Evolutionary conservation across 2,888 invertebrate species (phyloP).

Genomic region (Drosophila antonietae): DNA sequence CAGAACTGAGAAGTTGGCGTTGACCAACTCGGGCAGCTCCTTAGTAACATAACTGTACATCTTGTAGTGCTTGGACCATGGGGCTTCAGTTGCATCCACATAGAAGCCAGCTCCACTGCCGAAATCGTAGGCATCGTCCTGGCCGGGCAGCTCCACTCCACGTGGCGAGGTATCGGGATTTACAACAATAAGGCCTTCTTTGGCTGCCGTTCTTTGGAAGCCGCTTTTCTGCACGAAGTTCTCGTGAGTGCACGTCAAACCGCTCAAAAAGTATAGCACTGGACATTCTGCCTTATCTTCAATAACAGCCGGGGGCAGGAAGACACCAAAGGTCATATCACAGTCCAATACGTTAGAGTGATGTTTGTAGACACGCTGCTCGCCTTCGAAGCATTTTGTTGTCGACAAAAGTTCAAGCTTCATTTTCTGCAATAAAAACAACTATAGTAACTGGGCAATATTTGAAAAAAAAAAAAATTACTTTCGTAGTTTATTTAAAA

Average conservation of each 20-base stretch:
- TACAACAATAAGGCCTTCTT: conserved; percentile 94
- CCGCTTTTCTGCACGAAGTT: conserved; percentile 98
- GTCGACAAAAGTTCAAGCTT: conserved; percentile 73
- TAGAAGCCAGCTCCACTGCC: conserved; percentile 98
- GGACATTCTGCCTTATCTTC: conserved; percentile 87
- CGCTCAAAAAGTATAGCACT: conserved; percentile 95
- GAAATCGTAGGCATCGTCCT: conserved; percentile 97
- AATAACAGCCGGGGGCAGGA: conserved; percentile 90
- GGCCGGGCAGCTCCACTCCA: conserved; percentile 94
- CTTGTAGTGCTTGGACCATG: conserved; percentile 96
- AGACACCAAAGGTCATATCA: conserved; percentile 97
- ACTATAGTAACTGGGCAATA: not conserved
- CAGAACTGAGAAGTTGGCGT: conserved; percentile 89
- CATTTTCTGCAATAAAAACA: conserved; percentile 55
- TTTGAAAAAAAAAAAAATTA: not conserved
- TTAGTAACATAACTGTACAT: conserved; percentile 98
- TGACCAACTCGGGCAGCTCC: conserved; percentile 91
- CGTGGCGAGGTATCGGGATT: conserved; percentile 98
- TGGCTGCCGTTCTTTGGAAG: conserved; percentile 95
- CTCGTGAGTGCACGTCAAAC: conserved; percentile 96
- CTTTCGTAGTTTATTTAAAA: conserved; percentile 2
- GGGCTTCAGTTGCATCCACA: conserved; percentile 94
- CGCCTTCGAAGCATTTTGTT: conserved; percentile 78
- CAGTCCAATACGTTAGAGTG: conserved; percentile 89
- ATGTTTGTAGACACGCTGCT: conserved; percentile 82